These are phyloP conservation scores for Andrena trimmerana DNA, from an alignment of 2,888 invertebrate species.

Conservation along the genomic window DNA sequence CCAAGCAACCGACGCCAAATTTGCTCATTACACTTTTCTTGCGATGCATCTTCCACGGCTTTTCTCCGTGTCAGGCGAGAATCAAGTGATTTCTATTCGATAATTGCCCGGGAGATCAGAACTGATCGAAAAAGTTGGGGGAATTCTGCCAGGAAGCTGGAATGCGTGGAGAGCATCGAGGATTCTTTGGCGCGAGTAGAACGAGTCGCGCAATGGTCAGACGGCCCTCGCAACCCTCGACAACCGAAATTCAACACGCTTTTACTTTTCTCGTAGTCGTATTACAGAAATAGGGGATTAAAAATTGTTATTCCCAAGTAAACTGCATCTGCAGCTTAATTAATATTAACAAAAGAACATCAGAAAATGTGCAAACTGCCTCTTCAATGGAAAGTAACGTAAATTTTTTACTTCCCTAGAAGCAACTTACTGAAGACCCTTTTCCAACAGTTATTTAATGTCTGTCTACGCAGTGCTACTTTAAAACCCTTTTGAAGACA, in stretches of 20 bases:
- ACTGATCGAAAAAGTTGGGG: neutral
- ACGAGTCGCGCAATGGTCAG: neutral
- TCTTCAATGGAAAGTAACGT: neutral
- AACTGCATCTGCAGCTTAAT: neutral
- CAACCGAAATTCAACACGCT: neutral
- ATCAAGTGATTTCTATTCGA: slow-evolving; percentile 20
- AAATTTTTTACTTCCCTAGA: neutral
- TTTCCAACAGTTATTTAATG: neutral
- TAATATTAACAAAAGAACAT: neutral
- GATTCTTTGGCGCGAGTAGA: neutral
- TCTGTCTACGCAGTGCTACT: neutral
- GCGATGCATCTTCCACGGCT: slow-evolving; percentile 13
- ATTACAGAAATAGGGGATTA: neutral
- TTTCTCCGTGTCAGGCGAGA: neutral
- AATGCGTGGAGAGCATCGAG: neutral
- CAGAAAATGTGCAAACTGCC: neutral
- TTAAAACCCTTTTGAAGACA: neutral
- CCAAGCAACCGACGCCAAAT: slow-evolving; percentile 53
- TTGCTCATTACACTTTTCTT: slow-evolving; percentile 62
- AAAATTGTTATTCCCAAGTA: neutral
- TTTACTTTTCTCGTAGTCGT: neutral
- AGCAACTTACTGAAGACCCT: neutral
- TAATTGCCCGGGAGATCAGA: neutral
- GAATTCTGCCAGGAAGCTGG: neutral
- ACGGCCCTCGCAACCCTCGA: neutral